Base-by-base conservation (phyloP, 2,113 vertebrate genomes). In the Colius striatus region DNA sequence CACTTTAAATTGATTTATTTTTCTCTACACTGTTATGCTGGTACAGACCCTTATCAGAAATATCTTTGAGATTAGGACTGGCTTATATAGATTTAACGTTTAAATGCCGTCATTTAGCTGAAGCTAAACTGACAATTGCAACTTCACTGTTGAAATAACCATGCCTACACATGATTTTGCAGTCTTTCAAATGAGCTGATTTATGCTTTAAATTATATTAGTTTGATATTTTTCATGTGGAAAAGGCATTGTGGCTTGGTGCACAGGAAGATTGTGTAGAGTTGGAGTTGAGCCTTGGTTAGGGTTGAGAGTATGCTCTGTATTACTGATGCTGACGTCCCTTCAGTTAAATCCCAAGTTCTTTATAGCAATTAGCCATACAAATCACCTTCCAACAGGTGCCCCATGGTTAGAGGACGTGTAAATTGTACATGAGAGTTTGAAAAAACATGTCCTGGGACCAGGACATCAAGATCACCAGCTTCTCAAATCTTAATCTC, bases 41-140 rank as follows among this genome's bases (percentile, higher is more conserved):
- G 61, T 68, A 41, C 34, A 84, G 76, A 14, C 45, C n/a, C 25
- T 87, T 84, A 53, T 68, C 68, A 38, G 75, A 74, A 88, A 36
- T 25, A 26, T 67, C 76, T 74, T 80, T 88, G 32, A 60, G 82
- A 60, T 80, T 78, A 74, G 51, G 48, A 32, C 60, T 78, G 79
- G 85, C 2, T 96, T 94, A 78, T 83, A 65, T 54, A 90, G 90
- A 93, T 83, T 85, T 79, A 85, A 71, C 0, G 2, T 95, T 68
- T 11, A 79, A 89, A 87, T 54, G 22, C 45, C 41, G 95, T 76
- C 74, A 61, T 34, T 91, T 61, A 87, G 45, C 54, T 82, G 74
- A 75, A 85, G 70, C 81, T 84, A 61, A 92, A 82, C 57, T 83
- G 92, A 84, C 87, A 93, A 82, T 76, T 75, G 89, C 81, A 58